Evolutionary conservation across 2,888 invertebrate species (phyloP).

Genomic region (Itoplectis maculator): DNA sequence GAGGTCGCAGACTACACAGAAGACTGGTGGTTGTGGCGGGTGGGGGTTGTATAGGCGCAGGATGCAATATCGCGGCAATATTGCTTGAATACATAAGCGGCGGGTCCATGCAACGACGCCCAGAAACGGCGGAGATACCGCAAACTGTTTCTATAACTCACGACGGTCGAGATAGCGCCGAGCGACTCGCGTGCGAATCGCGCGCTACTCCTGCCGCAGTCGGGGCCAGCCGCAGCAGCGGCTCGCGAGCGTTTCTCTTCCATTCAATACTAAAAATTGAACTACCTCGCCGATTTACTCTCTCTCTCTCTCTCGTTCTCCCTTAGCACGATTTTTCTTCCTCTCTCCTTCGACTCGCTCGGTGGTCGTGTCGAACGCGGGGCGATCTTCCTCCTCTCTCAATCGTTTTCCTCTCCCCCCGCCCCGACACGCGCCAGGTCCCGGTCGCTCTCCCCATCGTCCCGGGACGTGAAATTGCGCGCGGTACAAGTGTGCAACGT

Average conservation of each 20-base stretch:
- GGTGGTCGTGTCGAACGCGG: conserved; percentile 6
- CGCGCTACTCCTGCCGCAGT: conserved; percentile 34
- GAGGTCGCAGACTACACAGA: conserved; percentile 40
- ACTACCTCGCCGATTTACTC: conserved; percentile 47
- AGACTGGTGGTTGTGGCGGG: conserved; percentile 26
- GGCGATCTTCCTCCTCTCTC: conserved; percentile 47
- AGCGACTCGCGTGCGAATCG: conserved; percentile 64
- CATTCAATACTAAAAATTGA: conserved; percentile 72
- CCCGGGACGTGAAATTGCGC: conserved; percentile 64
- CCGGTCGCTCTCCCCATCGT: conserved; percentile 43
- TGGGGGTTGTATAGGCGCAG: conserved; percentile 72
- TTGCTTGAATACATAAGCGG: conserved; percentile 76
- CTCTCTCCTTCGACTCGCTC: conserved; percentile 37
- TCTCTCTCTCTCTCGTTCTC: conserved; percentile 14
- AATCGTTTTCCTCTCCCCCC: conserved; percentile 60
- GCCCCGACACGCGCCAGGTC: not conserved
- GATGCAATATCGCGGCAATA: conserved; percentile 79
- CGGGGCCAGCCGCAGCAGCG: conserved; percentile 43
- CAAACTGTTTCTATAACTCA: conserved; percentile 81
- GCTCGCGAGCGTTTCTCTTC: conserved; percentile 65
- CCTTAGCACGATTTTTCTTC: conserved; percentile 4
- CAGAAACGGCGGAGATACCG: conserved; percentile 77
- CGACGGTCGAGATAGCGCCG: conserved; percentile 68
- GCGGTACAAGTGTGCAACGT: conserved; percentile 61
- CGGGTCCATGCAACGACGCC: conserved; percentile 73